These are phyloP conservation scores for Acanthisitta chloris DNA, from an alignment of 2,113 vertebrate species.

Conservation along the genomic window DNA sequence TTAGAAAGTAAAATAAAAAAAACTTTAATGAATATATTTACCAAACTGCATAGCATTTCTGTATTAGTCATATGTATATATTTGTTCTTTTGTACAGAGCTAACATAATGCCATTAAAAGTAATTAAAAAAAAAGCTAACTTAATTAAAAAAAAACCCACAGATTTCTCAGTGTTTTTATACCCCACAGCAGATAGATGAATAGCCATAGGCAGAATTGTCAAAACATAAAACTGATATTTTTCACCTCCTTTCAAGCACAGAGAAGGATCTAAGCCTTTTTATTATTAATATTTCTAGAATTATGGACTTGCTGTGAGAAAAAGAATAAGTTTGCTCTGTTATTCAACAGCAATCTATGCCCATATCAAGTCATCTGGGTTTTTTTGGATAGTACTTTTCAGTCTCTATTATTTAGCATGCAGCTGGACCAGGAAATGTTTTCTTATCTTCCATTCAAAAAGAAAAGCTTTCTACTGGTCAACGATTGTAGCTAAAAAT, in stretches of 20 bases:
- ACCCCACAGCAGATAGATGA: neutral
- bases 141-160: neutral
- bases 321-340: neutral
- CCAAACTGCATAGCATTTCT: neutral
- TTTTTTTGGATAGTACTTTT: neutral
- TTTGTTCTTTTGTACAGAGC: neutral
- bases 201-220: neutral
- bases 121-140: neutral
- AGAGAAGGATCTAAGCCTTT: neutral
- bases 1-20: neutral
- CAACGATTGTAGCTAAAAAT: neutral
- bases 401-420: neutral
- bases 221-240: neutral
- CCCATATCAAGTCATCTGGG: neutral
- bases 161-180: neutral
- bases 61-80: neutral
- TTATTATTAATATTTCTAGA: neutral
- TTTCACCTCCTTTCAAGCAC: neutral
- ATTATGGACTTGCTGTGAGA: neutral
- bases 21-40: neutral
- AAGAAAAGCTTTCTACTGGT: neutral
- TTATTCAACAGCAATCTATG: neutral
- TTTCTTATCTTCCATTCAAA: neutral
- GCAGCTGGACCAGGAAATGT: neutral
- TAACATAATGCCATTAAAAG: neutral